Evolutionary conservation across 1,140 invertebrate genomes (phyloP), one percentile per base, ranked within the genome.

Genomic region (Araneus ventricosus): DNA sequence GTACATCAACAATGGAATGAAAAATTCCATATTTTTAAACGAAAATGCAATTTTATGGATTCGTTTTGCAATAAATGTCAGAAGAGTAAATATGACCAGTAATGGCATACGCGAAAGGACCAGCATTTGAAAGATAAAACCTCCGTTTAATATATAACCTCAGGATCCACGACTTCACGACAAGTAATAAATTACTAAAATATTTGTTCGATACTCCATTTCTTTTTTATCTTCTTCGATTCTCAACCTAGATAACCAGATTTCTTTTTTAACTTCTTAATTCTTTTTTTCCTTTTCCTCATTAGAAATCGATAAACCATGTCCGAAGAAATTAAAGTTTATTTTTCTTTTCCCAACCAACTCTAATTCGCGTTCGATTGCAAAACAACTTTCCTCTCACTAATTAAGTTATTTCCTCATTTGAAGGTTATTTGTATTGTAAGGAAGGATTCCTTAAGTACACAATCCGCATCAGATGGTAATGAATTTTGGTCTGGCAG

Each of bases 401-500:
- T 70, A 34, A 70, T 70, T 30, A 70, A 34, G 10, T 70, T 70
- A 70, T 20, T 70, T 30, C 67, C 27, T 70, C 67, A 70, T 70
- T 70, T 70, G 34, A 70, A 70, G 67, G 67, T 70, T 70, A 70
- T 70, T 70, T 34, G 30, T 70, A 30, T 70, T 34, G 27, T 30
- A 70, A 34, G 34, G 27, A 34, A 30, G 34, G 27, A 30, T 5
- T 14, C 67, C 0, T 30, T 0, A 30, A 34, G 27, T 17, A 30
- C 30, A 17, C 59, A 24, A 4, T 63, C 22, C 24, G 24, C 59
- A 63, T n/a, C 6, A 8, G 59, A 63, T 6, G n/a, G 59, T 63
- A 63, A 63, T 24, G 22, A n/a, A 8, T 63, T 63, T 63, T 20
- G 22, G 22, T 63, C n/a, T 63, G 1, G 5, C 24, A 7, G 4